Evolutionary conservation across 2,888 invertebrate genomes (phyloP).

Genomic region (Stenchaetothrips biformis): DNA sequence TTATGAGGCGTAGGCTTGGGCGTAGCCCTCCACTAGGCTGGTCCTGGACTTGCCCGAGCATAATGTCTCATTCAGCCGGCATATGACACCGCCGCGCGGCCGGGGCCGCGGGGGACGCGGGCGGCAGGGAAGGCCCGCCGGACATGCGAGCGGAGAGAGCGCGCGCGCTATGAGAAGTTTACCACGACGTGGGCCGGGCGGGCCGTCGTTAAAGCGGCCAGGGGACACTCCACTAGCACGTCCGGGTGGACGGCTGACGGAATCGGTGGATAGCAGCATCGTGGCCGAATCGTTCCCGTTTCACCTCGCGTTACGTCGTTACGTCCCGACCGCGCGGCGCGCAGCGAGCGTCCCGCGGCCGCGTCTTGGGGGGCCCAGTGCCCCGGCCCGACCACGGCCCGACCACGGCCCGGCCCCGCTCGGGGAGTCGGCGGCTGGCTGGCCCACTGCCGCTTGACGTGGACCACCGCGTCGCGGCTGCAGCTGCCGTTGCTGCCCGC

Average conservation of each 20-base stretch:
- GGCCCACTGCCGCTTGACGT: neutral
- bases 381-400: neutral
- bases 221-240: neutral
- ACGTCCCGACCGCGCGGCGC: neutral
- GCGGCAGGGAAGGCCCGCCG: too few relatives aligned
- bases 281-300: neutral
- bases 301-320: neutral
- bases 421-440: too few relatives aligned
- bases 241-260: neutral
- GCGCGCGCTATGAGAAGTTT: neutral
- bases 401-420: neutral
- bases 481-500: neutral
- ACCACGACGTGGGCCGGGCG: neutral
- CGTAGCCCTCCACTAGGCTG: neutral
- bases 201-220: neutral
- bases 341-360: neutral
- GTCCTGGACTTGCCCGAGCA: neutral
- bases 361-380: neutral
- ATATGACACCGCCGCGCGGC: neutral
- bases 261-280: neutral
- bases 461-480: neutral
- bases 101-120: neutral
- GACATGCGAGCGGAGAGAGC: too few relatives aligned
- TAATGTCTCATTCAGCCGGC: slow-evolving; percentile 11
- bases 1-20: neutral